These are phyloP conservation scores for Meliscaeva auricollis DNA, from an alignment of 2,888 invertebrate genomes.

Conservation along the genomic window DNA sequence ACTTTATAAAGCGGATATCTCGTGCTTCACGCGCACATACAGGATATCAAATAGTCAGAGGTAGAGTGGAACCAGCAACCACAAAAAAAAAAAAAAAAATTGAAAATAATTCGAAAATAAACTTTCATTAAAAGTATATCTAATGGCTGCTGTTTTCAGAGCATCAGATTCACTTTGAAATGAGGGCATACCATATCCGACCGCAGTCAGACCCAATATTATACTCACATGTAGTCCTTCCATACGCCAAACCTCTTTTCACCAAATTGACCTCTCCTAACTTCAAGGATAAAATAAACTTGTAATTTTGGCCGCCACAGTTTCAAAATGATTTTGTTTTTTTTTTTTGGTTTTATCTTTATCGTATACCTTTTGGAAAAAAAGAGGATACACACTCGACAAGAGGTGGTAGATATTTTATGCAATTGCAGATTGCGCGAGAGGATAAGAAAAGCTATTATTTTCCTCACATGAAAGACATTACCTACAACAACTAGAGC, in stretches of 20 bases:
- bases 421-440: conserved; percentile 40
- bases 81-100: background rate
- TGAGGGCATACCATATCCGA: background rate
- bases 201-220: no score
- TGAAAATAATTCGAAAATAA: conserved; percentile 20
- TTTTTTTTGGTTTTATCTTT: background rate
- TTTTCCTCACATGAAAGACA: conserved; percentile 28
- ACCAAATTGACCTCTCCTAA: background rate
- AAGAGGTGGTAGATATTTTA: conserved; percentile 26
- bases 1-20: conserved; percentile 21
- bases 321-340: conserved; percentile 22
- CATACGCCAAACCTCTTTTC: background rate
- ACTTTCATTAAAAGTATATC: conserved; percentile 36
- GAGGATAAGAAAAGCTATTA: conserved; percentile 56
- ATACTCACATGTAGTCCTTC: no score
- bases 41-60: conserved; percentile 31
- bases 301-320: conserved; percentile 44
- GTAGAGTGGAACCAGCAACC: background rate
- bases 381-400: conserved; percentile 7
- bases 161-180: conserved; percentile 9
- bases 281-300: conserved; percentile 7
- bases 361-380: background rate
- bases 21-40: background rate
- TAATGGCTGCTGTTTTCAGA: conserved; percentile 21
- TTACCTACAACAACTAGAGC: background rate